Percentiles rank a stretch among this genome's conserved stretches.
Conservation (phyloP, 1,140 invertebrate species). For the Drosophila sulfurigaster region DNA sequence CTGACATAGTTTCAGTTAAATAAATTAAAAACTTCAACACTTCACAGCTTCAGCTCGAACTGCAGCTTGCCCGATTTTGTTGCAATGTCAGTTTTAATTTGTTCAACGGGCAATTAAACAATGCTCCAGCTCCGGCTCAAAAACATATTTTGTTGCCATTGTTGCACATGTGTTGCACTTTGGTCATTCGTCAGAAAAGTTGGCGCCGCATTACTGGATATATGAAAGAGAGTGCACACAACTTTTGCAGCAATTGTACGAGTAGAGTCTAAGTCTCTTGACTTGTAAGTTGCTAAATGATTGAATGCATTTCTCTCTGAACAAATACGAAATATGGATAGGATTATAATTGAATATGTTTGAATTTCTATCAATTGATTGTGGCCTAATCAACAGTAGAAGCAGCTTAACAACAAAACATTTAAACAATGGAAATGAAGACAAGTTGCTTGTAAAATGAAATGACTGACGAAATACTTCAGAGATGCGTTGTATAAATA, state of each 20-base stretch:
- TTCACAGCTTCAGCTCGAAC: slow-evolving; percentile 19
- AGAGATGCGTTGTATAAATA: too few species aligned
- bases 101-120: slow-evolving; percentile 52
- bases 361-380: neutral
- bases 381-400: neutral
- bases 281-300: slow-evolving; percentile 27
- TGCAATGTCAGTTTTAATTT: slow-evolving; percentile 45
- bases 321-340: neutral
- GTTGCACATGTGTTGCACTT: slow-evolving; percentile 10
- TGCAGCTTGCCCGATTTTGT: slow-evolving; percentile 33
- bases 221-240: slow-evolving; percentile 4
- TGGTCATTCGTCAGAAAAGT: slow-evolving; percentile 15
- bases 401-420: neutral
- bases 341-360: slow-evolving; percentile 3
- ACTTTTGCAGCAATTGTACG: slow-evolving; percentile 22
- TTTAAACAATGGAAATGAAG: too few species aligned
- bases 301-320: slow-evolving; percentile 1
- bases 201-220: neutral
- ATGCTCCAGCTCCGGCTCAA: slow-evolving; percentile 16
- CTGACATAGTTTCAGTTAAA: slow-evolving; percentile 54
- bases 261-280: neutral
- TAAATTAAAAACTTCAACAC: slow-evolving; percentile 67
- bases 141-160: slow-evolving; percentile 8
- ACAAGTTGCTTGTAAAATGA: too few species aligned
- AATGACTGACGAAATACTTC: too few species aligned